Conservation (phyloP, 2,113 vertebrate genomes). For the Lichenostomus cassidix region DNA sequence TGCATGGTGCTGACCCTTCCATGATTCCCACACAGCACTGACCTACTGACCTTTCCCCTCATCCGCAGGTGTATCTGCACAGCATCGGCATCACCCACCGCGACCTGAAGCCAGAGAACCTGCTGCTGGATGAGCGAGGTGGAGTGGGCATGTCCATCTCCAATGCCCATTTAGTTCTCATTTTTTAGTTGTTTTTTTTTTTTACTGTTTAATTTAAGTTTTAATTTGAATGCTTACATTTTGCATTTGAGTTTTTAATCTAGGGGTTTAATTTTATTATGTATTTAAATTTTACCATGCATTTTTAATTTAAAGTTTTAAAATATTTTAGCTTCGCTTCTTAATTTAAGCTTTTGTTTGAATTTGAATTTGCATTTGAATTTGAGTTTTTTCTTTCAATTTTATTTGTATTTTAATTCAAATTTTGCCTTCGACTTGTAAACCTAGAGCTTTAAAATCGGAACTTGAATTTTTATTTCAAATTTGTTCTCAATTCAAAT, state of each 20-base stretch:
- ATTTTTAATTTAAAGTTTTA: background rate
- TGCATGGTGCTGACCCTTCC: fast-evolving
- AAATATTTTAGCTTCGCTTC: background rate
- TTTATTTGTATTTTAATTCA: background rate
- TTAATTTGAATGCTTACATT: background rate
- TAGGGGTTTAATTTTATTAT: too few species aligned
- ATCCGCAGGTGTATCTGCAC: conserved; percentile 88
- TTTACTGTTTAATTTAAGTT: fast-evolving
- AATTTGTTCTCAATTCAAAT: background rate
- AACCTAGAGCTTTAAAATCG: background rate
- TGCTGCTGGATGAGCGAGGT: conserved; percentile 94
- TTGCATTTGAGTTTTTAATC: background rate
- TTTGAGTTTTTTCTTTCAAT: background rate
- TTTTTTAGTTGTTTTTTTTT: too few species aligned
- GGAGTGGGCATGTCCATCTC: background rate
- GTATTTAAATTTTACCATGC: background rate
- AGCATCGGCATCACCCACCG: conserved; percentile 91
- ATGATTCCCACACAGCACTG: fast-evolving
- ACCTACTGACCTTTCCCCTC: background rate
- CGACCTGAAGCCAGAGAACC: conserved; percentile 96
- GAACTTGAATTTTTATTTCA: background rate
- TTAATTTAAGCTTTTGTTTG: background rate
- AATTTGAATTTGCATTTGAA: background rate
- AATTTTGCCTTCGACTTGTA: background rate
- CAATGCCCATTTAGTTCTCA: fast-evolving